Conservation (phyloP, 2,113 vertebrate genomes). For the Axis porcinus region DNA sequence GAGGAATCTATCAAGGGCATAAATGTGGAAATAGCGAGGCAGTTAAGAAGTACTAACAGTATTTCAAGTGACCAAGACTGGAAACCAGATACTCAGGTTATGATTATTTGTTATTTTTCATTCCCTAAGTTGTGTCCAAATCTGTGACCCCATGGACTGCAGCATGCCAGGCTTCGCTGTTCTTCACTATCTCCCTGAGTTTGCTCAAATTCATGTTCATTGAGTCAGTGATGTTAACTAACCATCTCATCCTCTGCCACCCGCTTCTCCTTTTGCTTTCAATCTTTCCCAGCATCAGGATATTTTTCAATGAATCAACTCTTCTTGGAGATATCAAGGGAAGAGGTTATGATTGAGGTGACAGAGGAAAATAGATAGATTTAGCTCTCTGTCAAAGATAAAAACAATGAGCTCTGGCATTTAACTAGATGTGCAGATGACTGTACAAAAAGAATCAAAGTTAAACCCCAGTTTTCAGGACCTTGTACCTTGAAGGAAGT, state of each 20-base stretch:
- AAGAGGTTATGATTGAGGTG: not conserved
- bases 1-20: not conserved
- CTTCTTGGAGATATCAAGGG: not conserved
- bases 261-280: not conserved
- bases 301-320: not conserved
- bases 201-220: not conserved
- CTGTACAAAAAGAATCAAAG: not conserved
- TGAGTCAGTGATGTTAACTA: not conserved
- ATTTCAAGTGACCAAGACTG: not conserved
- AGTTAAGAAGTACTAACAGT: not conserved
- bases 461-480: not conserved
- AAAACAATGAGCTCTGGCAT: not conserved
- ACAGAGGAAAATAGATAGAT: not conserved
- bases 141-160: not conserved
- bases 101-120: not conserved
- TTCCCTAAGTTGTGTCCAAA: not conserved
- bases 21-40: not conserved
- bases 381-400: not conserved
- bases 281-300: not conserved
- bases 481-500: not conserved
- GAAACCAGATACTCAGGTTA: not conserved
- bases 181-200: not conserved
- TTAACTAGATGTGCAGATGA: not conserved
- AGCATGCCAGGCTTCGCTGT: not conserved
- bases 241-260: not conserved